phyloP scores from a whole-genome alignment of 1,140 invertebrate genomes.

The Trissolcus basalis region DNA sequence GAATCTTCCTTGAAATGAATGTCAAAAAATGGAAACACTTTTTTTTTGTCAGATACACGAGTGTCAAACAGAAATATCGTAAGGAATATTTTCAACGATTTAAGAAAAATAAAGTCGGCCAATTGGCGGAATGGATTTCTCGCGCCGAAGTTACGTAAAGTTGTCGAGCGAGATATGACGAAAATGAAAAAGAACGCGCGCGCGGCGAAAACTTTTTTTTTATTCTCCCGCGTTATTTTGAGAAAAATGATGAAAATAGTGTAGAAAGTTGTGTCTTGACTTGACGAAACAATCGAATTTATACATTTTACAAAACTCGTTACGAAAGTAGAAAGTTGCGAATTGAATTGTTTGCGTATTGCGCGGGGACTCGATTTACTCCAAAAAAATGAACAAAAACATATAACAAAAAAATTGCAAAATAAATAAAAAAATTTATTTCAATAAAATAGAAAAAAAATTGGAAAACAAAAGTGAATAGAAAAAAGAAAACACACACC shows the following conservation, averaged over 20 bases:
- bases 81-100: conserved; percentile 4
- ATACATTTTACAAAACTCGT: conserved; percentile 29
- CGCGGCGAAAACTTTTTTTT: conserved; percentile 15
- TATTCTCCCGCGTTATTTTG: conserved; percentile 4
- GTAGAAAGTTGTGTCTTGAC: conserved; percentile 16
- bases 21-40: too few relatives aligned
- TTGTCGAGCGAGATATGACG: conserved; percentile 28
- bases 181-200: conserved; percentile 18
- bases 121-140: conserved; percentile 22
- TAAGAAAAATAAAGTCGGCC: conserved; percentile 15
- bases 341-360: conserved; percentile 7
- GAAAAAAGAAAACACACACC: not conserved
- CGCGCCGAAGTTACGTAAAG: conserved; percentile 27
- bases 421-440: too few relatives aligned
- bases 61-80: not conserved
- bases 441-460: too few relatives aligned
- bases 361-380: not conserved
- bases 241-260: conserved; percentile 21
- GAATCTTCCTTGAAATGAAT: too few relatives aligned
- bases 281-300: conserved; percentile 26
- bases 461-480: not conserved
- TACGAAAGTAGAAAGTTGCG: conserved; percentile 35
- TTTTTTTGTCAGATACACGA: not conserved
- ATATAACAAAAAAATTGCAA: too few relatives aligned
- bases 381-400: too few relatives aligned